These are phyloP conservation scores for Cyclophora albipunctata DNA, from an alignment of 2,888 invertebrate species.

Conservation along the genomic window DNA sequence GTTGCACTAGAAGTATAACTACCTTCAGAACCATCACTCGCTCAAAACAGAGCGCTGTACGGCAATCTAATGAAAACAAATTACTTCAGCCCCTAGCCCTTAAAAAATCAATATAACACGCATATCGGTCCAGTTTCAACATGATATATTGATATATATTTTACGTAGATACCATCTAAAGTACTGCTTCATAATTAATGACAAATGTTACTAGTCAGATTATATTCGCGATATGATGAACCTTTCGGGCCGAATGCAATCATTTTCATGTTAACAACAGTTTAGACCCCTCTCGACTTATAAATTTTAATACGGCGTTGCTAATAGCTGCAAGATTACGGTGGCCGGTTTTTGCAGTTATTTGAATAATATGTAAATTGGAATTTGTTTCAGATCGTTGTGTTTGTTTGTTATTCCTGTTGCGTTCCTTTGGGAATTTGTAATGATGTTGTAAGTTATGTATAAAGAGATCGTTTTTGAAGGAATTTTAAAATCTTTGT, in stretches of 20 bases:
- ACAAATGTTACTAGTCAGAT: conserved; percentile 49
- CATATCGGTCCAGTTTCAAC: conserved; percentile 56
- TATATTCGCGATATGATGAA: conserved; percentile 21
- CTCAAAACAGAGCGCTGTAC: conserved; percentile 4
- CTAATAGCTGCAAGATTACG: conserved; percentile 48
- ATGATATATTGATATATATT: conserved; percentile 72
- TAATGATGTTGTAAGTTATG: conserved; percentile 12
- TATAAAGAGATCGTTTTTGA: not conserved
- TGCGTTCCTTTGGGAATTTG: conserved; percentile 27
- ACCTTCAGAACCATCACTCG: no score
- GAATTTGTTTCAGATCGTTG: conserved; percentile 8
- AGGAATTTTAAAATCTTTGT: no score
- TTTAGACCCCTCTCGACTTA: conserved; percentile 43
- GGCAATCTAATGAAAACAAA: conserved; percentile 64
- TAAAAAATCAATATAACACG: conserved; percentile 65
- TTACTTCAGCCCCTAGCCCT: conserved; percentile 59
- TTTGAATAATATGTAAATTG: conserved; percentile 62
- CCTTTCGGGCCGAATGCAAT: conserved; percentile 25
- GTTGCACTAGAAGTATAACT: no score
- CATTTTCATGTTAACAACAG: conserved; percentile 70
- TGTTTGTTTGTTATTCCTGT: conserved; percentile 40
- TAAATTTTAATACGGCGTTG: conserved; percentile 58
- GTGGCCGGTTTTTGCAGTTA: conserved; percentile 41
- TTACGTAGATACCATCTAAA: conserved; percentile 69
- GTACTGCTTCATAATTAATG: conserved; percentile 66